Conservation (phyloP, 2,797 vertebrate species). For the Sebastes variabilis region DNA sequence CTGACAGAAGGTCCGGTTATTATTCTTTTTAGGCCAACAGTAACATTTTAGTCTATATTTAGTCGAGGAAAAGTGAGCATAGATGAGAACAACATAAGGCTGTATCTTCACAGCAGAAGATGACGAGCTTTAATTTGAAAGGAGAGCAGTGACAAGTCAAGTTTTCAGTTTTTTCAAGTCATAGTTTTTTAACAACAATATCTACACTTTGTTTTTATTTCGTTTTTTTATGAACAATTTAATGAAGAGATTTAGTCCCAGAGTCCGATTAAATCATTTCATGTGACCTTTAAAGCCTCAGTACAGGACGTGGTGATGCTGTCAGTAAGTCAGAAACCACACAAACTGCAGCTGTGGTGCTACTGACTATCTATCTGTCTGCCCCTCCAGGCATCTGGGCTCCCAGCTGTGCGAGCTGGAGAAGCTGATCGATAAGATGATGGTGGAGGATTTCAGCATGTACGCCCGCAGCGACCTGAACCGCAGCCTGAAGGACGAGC, state of each 20-base stretch:
- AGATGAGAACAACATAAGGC: neutral
- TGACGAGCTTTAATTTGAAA: neutral
- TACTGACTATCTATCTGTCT: neutral
- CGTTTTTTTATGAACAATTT: too few species aligned
- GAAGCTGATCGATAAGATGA: constrained; percentile 99
- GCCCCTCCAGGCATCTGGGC: constrained; percentile 90
- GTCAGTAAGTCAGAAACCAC: neutral
- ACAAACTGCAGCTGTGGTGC: neutral
- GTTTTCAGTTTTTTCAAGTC: neutral
- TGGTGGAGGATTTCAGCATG: constrained; percentile 96
- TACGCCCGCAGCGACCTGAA: constrained; percentile 92
- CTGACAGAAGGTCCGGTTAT: neutral
- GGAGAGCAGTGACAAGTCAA: neutral
- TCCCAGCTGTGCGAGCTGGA: constrained; percentile 99
- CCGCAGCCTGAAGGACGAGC: constrained; percentile 91
- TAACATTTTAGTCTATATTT: neutral
- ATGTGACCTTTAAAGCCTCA: neutral
- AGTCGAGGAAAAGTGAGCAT: neutral
- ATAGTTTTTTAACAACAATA: neutral
- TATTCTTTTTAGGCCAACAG: neutral
- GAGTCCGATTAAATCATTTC: neutral
- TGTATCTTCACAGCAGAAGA: neutral
- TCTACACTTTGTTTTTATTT: neutral
- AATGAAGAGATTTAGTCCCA: neutral
- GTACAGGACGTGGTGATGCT: neutral